Evolutionary conservation across 2,888 invertebrate species (phyloP).

Genomic region (Pandemis cinnamomeana): DNA sequence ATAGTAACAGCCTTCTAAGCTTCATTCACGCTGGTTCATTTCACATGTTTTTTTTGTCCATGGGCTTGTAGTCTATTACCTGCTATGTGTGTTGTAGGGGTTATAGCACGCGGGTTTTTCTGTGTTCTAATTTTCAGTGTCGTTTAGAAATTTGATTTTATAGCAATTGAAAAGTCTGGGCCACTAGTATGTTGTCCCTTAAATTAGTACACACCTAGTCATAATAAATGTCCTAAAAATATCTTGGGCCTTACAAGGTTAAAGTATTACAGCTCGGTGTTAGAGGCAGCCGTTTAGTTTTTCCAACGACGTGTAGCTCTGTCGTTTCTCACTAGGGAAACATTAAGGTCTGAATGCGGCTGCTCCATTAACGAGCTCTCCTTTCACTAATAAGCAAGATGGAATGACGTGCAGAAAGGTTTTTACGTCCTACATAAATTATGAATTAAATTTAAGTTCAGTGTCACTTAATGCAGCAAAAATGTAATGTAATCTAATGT

Average conservation of each 20-base stretch:
- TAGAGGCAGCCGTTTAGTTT: constrained; percentile 20
- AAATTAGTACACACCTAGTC: no score
- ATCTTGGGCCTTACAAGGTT: neutral
- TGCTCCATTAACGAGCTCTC: constrained; percentile 36
- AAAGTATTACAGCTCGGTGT: constrained; percentile 28
- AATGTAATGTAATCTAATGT: neutral
- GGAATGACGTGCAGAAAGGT: constrained; percentile 35
- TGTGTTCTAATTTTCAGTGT: no score
- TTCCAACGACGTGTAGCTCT: constrained; percentile 32
- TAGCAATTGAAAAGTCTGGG: no score
- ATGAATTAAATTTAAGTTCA: neutral
- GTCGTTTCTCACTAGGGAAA: constrained; percentile 36
- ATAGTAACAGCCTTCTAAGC: no score
- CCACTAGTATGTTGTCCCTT: no score
- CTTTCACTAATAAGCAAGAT: constrained; percentile 37
- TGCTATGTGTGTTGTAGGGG: no score
- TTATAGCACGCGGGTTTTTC: no score
- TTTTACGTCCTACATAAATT: constrained; percentile 3
- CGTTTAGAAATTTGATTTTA: no score
- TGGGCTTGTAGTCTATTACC: no score
- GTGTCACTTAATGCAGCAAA: neutral
- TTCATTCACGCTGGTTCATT: no score
- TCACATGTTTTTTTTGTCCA: no score
- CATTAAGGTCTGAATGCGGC: constrained; percentile 29
- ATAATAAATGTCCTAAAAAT: no score